Evolutionary conservation across 1,140 invertebrate genomes (phyloP), one percentile per base, ranked within the genome.

Genomic region (Hycleus phaleratus): DNA sequence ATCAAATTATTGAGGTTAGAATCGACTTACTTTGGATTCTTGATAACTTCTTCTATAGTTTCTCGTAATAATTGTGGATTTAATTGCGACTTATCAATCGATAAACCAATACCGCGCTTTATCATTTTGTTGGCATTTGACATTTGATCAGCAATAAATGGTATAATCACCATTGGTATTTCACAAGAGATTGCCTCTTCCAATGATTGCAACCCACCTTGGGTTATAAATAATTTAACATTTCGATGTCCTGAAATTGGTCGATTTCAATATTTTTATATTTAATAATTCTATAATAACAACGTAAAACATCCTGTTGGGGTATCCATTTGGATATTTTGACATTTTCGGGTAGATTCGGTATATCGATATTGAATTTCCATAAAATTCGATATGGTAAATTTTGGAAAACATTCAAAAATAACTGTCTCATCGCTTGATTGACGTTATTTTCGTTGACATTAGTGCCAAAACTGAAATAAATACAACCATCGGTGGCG

Each of bases 301-400:
- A 18, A 77, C 79, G 78, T 52, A 83, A 69, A 58, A 84, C 59
- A 65, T 81, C 78, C 59, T 81, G 80, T 61, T 84, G 82, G n/a
- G 81, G 80, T 45, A 82, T 71, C 81, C 81, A 79, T n/a, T 60
- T 63, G 3, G 66, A 60, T 4, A 73, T 59, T 18, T 73, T 70
- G 1, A 81, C 72, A 64, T 81, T 79, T 1, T 72, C 64, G 3
- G 78, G 71, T n/a, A 51, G 43, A 42, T 46, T 42, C 3, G 38
- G 38, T 24, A 52, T 11, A 26, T 52, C 49, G n/a, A 25, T 24
- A 11, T 52, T 43, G 44, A 52, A 52, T n/a, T 52, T 52, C 49
- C 49, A 52, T 12, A 52, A 52, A 3, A 52, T 39, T 4, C 32
- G 32, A 32, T 32, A 32, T 1, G 32, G 32, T 32, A 32, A 7